Base-by-base conservation (phyloP, 2,888 invertebrate species). In the Andrena chrysosceles region DNA sequence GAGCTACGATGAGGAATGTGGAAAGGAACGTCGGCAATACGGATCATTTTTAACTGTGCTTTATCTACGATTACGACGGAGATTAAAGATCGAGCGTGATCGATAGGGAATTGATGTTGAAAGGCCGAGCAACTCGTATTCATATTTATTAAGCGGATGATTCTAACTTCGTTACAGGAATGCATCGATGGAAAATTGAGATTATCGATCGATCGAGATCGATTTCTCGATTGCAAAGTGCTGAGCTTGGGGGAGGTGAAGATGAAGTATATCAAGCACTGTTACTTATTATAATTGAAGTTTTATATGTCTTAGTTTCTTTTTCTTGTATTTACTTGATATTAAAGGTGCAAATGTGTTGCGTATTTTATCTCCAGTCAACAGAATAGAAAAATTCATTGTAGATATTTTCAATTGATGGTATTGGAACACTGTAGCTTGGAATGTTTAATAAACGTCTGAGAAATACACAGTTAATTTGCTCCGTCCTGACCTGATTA, bases 61-160 rank as follows among this genome's bases (percentile, higher is more conserved):
- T 64, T 69, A 79, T 69, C 69, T 49, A 49, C n/a, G 49, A 71
- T 77, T 80, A 29, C 6, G 52, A 8, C 29, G 33, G 8, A 66
- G 78, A 77, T 80, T 60, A 77, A 64, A 66, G 70, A 70, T 80
- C 52, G 60, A 52, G 23, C 60, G 23, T n/a, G 48, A 77, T 77
- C 63, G 77, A 79, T 49, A 16, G 35, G 48, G 49, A 79, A 77
- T 59, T 64, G 48, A 49, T 77, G 77, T 54, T 48, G 77, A 48
- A 35, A 56, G 48, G 31, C 20, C 29, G 23, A 23, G 59, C 29
- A 2, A 3, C 56, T 10, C 33, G 59, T 64, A 54, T 64, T 73
- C 35, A 52, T 67, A 68, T 49, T 68, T 60, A 29, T 67, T 59
- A 56, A 59, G 23, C 16, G 10, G 59, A 33, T 13, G 20, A 48